These are phyloP conservation scores for Agrilus biguttatus DNA, from an alignment of 2,888 invertebrate genomes.

Conservation along the genomic window DNA sequence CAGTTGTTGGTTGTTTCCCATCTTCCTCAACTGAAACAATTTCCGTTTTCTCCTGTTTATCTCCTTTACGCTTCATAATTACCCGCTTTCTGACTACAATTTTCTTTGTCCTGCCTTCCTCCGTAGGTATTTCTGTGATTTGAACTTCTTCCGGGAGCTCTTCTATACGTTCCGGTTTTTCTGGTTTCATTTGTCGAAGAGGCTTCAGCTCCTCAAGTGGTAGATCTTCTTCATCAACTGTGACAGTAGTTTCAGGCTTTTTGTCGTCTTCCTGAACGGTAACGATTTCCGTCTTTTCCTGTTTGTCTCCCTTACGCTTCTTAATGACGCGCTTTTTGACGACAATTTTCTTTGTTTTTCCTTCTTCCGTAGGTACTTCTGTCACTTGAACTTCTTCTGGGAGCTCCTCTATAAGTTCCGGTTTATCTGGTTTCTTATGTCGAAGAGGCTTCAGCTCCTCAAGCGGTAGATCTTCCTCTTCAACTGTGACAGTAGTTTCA, in stretches of 20 bases:
- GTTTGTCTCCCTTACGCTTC: conserved; percentile 21
- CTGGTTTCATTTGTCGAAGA: conserved; percentile 22
- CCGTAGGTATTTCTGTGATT: conserved; percentile 15
- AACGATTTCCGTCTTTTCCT: conserved; percentile 20
- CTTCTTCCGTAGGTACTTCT: conserved; percentile 24
- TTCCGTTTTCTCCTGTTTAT: conserved; percentile 19
- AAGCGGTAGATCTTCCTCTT: conserved; percentile 19
- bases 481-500: conserved; percentile 16
- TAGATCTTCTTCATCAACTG: conserved; percentile 15
- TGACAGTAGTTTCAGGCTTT: conserved; percentile 19
- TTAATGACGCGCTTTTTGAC: conserved; percentile 18
- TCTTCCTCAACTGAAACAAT: conserved; percentile 21
- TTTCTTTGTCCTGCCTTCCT: conserved; percentile 18
- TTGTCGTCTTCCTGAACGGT: conserved; percentile 25
- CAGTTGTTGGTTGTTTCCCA: conserved; percentile 12
- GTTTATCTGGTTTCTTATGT: conserved; percentile 6
- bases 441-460: conserved; percentile 6
- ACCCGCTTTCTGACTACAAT: conserved; percentile 22
- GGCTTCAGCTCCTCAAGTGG: conserved; percentile 12
- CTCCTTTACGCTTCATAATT: conserved; percentile 13
- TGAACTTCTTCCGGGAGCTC: conserved; percentile 22
- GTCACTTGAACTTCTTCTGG: conserved; percentile 20
- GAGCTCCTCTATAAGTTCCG: conserved; percentile 16
- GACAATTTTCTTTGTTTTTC: conserved; percentile 25
- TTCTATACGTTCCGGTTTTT: conserved; percentile 23